Evolutionary conservation across 2,113 vertebrate species (phyloP).

Genomic region (Ellobius talpinus): DNA sequence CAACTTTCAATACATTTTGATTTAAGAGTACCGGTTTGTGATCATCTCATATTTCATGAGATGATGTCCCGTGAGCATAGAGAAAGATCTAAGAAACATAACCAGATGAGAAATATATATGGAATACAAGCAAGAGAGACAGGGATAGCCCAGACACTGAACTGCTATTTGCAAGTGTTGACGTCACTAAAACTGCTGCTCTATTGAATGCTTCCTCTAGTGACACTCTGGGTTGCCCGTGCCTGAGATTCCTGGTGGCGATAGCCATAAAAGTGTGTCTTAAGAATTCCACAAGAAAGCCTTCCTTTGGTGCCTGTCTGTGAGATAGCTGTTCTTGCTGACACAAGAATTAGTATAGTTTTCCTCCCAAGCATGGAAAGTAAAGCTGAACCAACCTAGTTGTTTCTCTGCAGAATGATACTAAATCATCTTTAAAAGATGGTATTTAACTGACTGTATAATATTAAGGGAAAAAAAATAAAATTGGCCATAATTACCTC

Average conservation of each 20-base stretch:
- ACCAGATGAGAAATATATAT: constrained; percentile 61
- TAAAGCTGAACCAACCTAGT: constrained; percentile 3
- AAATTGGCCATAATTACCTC: constrained; percentile 29
- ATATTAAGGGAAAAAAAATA: constrained; percentile 63
- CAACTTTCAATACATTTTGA: constrained; percentile 79
- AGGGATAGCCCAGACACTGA: not conserved
- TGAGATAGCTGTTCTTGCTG: not conserved
- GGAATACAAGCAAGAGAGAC: constrained; percentile 18
- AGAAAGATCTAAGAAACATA: constrained; percentile 70
- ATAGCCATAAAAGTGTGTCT: not conserved
- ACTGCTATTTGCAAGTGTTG: not conserved
- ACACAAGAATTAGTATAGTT: constrained; percentile 12
- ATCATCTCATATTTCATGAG: constrained; percentile 77
- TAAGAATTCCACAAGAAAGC: constrained; percentile 56
- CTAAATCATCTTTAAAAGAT: constrained; percentile 11
- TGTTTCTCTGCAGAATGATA: constrained; percentile 44
- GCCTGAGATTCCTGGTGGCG: not conserved
- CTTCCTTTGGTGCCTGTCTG: not conserved
- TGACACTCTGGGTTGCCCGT: not conserved
- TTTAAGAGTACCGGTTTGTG: constrained; percentile 79
- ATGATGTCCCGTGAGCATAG: constrained; percentile 57
- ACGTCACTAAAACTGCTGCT: not conserved
- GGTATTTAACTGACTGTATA: constrained; percentile 46
- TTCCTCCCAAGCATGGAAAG: not conserved
- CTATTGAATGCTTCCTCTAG: not conserved